phyloP scores from a whole-genome alignment of 2,888 invertebrate genomes.

The Liodrosophila aerea region DNA sequence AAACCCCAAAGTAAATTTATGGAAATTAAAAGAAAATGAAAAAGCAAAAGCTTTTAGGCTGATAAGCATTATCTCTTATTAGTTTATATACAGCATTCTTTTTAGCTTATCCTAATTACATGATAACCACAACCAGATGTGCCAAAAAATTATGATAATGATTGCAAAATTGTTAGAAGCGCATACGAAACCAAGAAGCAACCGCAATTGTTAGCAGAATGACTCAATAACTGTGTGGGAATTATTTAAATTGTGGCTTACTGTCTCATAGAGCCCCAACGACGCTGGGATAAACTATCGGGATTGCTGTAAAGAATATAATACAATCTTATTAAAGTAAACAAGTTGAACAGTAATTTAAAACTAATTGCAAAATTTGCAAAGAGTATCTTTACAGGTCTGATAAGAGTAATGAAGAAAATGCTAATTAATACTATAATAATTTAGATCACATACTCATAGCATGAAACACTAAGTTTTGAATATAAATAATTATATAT shows the following conservation, averaged over 20 bases:
- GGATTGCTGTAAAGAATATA: conserved; percentile 83
- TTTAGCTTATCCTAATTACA: conserved; percentile 12
- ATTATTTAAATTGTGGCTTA: conserved; percentile 79
- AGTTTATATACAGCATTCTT: conserved; percentile 18
- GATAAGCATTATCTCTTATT: conserved; percentile 1
- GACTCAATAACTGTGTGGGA: conserved; percentile 21
- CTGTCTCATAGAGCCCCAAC: conserved; percentile 87
- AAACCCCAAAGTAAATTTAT: conserved; percentile 23
- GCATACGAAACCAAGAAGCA: conserved; percentile 32
- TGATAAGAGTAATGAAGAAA: too few species aligned
- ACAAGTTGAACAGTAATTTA: too few species aligned
- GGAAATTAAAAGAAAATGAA: conserved; percentile 20
- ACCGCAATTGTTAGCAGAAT: conserved; percentile 11
- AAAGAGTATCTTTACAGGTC: too few species aligned
- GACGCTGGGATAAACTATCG: conserved; percentile 85
- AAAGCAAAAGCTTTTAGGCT: conserved; percentile 4
- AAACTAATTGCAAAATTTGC: too few species aligned
- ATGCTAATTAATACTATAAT: too few species aligned
- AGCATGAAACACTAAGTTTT: too few species aligned
- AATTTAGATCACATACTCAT: too few species aligned
- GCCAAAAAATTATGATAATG: conserved; percentile 12
- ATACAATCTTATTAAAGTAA: too few species aligned
- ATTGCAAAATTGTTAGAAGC: conserved; percentile 20
- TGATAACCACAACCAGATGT: conserved; percentile 49
- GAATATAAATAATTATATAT: too few species aligned